Percentiles rank a stretch among this genome's conserved stretches.
Evolutionary conservation across 2,113 vertebrate species (phyloP).

Genomic region (Formicarius rufipectus): DNA sequence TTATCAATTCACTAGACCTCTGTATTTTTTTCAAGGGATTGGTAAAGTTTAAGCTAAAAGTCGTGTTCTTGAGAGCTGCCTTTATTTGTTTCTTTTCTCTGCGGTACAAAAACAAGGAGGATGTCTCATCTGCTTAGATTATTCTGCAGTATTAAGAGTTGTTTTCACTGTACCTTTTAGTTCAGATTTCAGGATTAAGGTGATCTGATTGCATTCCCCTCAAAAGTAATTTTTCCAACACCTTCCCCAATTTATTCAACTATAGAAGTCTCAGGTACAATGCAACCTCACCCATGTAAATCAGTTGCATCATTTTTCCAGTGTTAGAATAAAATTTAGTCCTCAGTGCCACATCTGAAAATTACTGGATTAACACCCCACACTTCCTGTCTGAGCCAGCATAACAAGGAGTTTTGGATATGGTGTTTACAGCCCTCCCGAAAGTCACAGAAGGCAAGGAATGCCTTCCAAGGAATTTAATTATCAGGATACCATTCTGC

Average conservation of each 20-base stretch:
- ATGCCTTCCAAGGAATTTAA: neutral
- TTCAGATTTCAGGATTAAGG: neutral
- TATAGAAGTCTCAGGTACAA: neutral
- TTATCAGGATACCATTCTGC: neutral
- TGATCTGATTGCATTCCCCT: neutral
- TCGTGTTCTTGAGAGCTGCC: neutral
- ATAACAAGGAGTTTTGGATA: neutral
- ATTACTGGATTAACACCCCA: neutral
- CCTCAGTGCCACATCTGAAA: neutral
- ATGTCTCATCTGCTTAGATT: rapidly evolving
- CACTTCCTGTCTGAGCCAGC: neutral
- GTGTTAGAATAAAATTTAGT: neutral
- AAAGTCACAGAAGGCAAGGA: neutral
- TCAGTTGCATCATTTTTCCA: neutral
- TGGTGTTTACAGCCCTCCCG: neutral
- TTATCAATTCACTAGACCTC: neutral
- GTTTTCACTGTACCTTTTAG: neutral
- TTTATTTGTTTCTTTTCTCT: neutral
- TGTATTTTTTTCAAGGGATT: neutral
- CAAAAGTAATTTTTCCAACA: neutral
- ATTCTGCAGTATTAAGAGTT: neutral
- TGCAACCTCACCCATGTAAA: neutral
- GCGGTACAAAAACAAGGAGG: neutral
- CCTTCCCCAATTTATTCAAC: neutral
- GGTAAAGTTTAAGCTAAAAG: neutral